phyloP scores from a whole-genome alignment of 2,797 vertebrate genomes.

The Petrocephalus sullivani region DNA sequence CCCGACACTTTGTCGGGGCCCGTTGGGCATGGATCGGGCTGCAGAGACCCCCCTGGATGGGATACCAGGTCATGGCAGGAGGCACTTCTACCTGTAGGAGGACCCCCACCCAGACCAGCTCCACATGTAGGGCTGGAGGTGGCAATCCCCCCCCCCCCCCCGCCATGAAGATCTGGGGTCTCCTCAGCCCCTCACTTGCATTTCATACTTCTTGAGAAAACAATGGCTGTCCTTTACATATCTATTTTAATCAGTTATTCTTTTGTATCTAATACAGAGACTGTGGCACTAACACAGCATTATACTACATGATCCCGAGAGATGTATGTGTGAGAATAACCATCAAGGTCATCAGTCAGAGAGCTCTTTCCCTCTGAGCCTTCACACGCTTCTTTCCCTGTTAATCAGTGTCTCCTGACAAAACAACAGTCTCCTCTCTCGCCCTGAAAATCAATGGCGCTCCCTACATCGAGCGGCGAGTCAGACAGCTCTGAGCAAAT shows the following conservation, averaged over 20 bases:
- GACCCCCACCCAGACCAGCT: not conserved
- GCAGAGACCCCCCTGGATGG: not conserved
- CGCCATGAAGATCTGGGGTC: not conserved
- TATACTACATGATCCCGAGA: constrained; percentile 21
- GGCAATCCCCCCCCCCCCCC: not conserved
- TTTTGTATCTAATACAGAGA: not conserved
- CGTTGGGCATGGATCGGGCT: not conserved
- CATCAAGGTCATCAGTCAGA: not conserved
- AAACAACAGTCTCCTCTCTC: constrained; percentile 30
- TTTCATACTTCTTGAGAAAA: not conserved
- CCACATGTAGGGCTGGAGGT: not conserved
- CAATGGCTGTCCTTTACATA: constrained; percentile 33
- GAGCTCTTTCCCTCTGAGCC: not conserved
- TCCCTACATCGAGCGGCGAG: constrained; percentile 51
- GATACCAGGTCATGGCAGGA: not conserved
- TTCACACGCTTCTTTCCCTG: constrained; percentile 43
- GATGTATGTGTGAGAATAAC: not conserved
- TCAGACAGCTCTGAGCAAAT: constrained; percentile 58
- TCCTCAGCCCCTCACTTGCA: not conserved
- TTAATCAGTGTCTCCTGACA: constrained; percentile 59
- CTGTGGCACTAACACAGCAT: not conserved
- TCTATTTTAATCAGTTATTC: not conserved
- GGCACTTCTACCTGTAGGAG: not conserved
- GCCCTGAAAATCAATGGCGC: constrained; percentile 54
- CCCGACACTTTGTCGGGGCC: not conserved